A percentile compares a stretch with the other conserved stretches of the same genome.
These are phyloP conservation scores for Holacanthus passer DNA, from an alignment of 2,113 vertebrate species.

Conservation along the genomic window DNA sequence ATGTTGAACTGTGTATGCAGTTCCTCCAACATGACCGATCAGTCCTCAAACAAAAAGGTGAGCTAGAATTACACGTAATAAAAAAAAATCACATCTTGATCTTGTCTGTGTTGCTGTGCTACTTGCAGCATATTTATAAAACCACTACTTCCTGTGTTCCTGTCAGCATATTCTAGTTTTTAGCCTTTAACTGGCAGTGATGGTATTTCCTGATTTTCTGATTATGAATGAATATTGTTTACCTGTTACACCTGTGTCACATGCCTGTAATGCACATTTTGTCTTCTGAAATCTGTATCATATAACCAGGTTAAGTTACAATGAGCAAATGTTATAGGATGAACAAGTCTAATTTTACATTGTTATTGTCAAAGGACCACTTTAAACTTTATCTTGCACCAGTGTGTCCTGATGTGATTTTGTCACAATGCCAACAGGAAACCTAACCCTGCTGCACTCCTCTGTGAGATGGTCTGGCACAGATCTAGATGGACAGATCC, in stretches of 20 bases:
- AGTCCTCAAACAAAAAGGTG: conserved; percentile 81
- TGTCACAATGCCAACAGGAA: conserved; percentile 42
- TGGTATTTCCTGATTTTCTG: conserved; percentile 10
- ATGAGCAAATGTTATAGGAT: neutral
- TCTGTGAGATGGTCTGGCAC: conserved; percentile 51
- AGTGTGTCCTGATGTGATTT: conserved; percentile 51
- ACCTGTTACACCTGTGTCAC: neutral
- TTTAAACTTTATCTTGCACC: conserved; percentile 18
- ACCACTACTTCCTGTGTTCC: conserved; percentile 7
- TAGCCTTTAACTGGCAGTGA: neutral
- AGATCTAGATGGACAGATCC: conserved; percentile 48
- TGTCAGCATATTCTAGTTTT: neutral
- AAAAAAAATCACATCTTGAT: neutral
- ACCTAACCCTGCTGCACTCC: conserved; percentile 21
- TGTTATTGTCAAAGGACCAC: neutral
- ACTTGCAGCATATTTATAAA: neutral
- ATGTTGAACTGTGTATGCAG: conserved; percentile 76
- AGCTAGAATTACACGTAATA: conserved; percentile 20
- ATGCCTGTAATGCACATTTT: neutral
- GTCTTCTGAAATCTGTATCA: neutral
- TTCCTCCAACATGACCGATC: conserved; percentile 77
- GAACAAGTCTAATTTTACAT: neutral
- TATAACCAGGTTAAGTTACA: too few species aligned
- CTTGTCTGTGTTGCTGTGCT: neutral
- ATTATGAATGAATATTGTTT: neutral